Evolutionary conservation across 2,113 vertebrate species (phyloP).

Genomic region (Microcebus jonahi): DNA sequence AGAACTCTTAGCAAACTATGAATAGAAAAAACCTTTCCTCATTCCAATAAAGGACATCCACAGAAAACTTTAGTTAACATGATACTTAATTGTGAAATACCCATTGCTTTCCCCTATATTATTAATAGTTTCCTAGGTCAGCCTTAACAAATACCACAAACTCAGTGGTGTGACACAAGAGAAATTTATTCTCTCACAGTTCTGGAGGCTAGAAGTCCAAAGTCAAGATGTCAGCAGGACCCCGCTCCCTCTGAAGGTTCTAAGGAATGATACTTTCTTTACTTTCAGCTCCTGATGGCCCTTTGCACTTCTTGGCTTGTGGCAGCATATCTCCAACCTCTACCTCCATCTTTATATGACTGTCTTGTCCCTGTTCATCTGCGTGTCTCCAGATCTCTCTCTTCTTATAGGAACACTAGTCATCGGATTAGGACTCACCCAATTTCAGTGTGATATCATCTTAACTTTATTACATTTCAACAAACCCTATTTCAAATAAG

Average conservation of each 20-base stretch:
- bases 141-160: not conserved
- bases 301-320: not conserved
- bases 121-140: too few species aligned
- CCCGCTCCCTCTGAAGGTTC: not conserved
- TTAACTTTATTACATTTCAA: not conserved
- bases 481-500: not conserved
- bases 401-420: not conserved
- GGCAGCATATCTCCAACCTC: not conserved
- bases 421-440: not conserved
- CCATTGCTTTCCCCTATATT: not conserved
- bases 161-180: too few species aligned
- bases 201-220: not conserved
- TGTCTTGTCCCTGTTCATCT: not conserved
- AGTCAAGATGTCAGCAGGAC: not conserved
- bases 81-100: not conserved
- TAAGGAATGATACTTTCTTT: too few species aligned
- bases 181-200: not conserved
- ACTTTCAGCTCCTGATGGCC: too few species aligned
- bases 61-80: not conserved
- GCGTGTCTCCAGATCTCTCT: not conserved
- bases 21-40: not conserved
- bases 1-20: not conserved
- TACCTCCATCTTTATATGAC: not conserved
- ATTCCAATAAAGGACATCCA: not conserved
- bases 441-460: not conserved